phyloP scores from a whole-genome alignment of 1,140 invertebrate species.

The Berghia stephanieae region DNA sequence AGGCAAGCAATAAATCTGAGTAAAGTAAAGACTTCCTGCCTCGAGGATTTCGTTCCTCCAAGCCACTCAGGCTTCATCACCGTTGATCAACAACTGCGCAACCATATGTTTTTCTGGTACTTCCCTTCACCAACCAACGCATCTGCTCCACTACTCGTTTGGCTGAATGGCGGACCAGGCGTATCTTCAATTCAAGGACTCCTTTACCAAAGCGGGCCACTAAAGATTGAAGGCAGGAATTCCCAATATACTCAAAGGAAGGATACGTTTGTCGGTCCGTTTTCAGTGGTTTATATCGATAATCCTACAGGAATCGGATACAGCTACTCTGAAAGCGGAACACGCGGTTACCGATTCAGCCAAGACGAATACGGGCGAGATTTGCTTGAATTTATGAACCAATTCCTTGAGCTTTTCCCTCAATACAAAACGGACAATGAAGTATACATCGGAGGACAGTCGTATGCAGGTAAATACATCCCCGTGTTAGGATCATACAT shows the following conservation, averaged over 20 bases:
- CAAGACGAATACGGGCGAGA: constrained; percentile 16
- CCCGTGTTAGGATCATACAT: constrained; percentile 17
- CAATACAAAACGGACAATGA: constrained; percentile 12
- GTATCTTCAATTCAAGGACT: constrained; percentile 80
- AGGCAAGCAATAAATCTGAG: too few relatives aligned
- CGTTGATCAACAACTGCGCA: constrained; percentile 78
- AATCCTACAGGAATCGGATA: constrained; percentile 28
- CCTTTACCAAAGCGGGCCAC: constrained; percentile 82
- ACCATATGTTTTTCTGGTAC: constrained; percentile 89
- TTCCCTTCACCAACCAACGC: constrained; percentile 74
- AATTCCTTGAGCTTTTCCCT: constrained; percentile 25
- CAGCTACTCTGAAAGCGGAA: constrained; percentile 23
- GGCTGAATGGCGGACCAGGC: constrained; percentile 86
- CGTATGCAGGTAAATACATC: constrained; percentile 28
- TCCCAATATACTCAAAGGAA: background rate
- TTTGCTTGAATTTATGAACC: constrained; percentile 20
- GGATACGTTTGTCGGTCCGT: constrained; percentile 24
- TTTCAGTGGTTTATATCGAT: constrained; percentile 27
- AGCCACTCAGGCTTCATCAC: constrained; percentile 75
- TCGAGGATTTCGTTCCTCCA: too few relatives aligned
- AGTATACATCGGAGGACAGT: constrained; percentile 26
- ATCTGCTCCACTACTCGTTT: constrained; percentile 76
- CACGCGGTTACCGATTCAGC: background rate
- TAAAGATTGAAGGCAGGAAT: background rate
- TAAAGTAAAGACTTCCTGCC: too few relatives aligned